Evolutionary conservation across 2,113 vertebrate species (phyloP), one percentile per base, ranked within the genome.

Genomic region (Dolichallabes microphthalmus): DNA sequence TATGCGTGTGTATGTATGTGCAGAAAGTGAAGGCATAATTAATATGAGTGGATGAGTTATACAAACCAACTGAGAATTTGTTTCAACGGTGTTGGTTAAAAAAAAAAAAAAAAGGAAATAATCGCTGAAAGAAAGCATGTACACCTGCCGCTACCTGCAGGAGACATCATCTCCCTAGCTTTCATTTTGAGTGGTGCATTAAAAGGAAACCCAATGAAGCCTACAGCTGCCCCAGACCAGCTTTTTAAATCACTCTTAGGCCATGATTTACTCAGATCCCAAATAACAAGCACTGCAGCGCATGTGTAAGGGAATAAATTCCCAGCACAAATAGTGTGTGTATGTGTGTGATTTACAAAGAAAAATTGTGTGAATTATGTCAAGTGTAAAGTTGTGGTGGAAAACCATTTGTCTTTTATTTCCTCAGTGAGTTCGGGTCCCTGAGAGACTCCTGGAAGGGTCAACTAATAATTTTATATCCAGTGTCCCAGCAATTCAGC

Each of bases 11-110:
- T 27, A 2, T 39, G 64, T 39, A 15, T 27, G 45, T 50, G 75
- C 83, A 74, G 81, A 83, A 83, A 80, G 82, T 79, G 60, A 86
- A 88, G 82, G 82, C 78, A 86, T 89, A 90, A 90, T 89, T 89
- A 90, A 66, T 27, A 73, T 14, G 53, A 89, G 39, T 85, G 83
- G 52, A 45, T 84, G 77, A 82, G 83, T 86, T 83, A 87, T 80
- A 87, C 82, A 84, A 82, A 83, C 85, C 71, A 64, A 87, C 79
- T 58, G 20, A 80, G 83, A 85, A 89, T 89, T 87, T 66, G 88
- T 90, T 89, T 82, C 87, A 88, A 86, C 86, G 86, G 80, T 64
- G 61, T 27, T 55, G 79, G 87, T 84, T 75, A 80, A 84, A 88
- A 84, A n/a, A n/a, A n/a, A 88, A 89, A 85, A 83, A 19, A 57